A percentile compares a stretch with the other conserved stretches of the same genome.
Evolutionary conservation across 1,140 invertebrate genomes (phyloP).

Genomic region (Papilio helenus): DNA sequence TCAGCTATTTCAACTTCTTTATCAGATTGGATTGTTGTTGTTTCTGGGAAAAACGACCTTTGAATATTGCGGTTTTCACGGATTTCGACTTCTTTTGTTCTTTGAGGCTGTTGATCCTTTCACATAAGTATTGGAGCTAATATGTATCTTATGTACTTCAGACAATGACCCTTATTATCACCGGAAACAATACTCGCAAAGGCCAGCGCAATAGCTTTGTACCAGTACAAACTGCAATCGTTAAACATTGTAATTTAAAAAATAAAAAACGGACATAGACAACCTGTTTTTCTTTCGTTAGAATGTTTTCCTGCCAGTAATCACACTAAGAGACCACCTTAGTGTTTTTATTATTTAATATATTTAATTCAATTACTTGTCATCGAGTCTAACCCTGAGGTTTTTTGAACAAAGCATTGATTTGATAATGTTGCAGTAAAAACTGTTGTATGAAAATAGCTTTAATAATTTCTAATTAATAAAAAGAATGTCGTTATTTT

Average conservation of each 20-base stretch:
- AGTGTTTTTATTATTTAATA: no score
- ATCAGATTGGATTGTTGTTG: no score
- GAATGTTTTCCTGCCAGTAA: not conserved
- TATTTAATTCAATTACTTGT: not conserved
- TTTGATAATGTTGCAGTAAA: no score
- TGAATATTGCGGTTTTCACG: no score
- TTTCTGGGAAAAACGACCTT: no score
- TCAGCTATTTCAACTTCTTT: no score
- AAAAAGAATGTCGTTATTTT: no score
- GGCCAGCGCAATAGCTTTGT: slow-evolving; percentile 24
- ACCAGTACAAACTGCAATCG: not conserved
- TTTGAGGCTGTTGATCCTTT: no score
- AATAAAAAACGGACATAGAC: not conserved
- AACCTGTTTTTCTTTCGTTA: no score
- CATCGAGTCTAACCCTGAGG: not conserved
- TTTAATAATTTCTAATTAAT: no score
- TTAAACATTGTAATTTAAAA: not conserved
- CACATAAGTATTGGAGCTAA: not conserved
- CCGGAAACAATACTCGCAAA: slow-evolving; percentile 33
- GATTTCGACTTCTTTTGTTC: no score
- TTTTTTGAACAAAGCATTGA: not conserved
- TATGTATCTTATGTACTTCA: slow-evolving; percentile 21
- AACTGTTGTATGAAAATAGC: no score
- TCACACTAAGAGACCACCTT: not conserved
- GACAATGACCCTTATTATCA: slow-evolving; percentile 28